Base-by-base conservation (phyloP, 2,797 vertebrate genomes). In the Gouania willdenowi region DNA sequence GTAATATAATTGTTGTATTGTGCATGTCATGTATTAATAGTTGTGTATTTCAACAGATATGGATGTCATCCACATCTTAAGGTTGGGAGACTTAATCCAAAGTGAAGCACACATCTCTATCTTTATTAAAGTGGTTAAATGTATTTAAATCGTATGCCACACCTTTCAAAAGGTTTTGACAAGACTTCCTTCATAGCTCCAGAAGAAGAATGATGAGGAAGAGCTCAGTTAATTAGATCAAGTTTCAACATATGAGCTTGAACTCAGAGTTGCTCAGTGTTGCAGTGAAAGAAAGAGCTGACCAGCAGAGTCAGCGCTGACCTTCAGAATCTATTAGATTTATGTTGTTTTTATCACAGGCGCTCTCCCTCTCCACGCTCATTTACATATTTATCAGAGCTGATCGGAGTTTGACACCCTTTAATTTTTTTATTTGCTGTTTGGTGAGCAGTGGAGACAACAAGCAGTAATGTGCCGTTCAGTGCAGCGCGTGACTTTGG, bases 351-450 rank as follows among this genome's bases (percentile, higher is more conserved):
- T 89, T n/a, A n/a, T 90, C 89, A 89, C 87, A 87, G 83, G 77
- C 88, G 82, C 81, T 87, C 85, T 84, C 85, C 87, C 81, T 86
- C 67, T 55, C 66, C 80, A 52, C 63, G 65, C 62, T 82, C 82
- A 92, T 92, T 92, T 93, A 84, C 90, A 93, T 94, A 93, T 92
- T 94, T 93, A 93, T 93, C 90, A 80, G 85, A 78, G 76, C 79
- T 75, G 86, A 90, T 91, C 82, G 56, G 77, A 81, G 82, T 85
- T 79, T 87, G 84, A 88, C 80, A 72, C 82, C 58, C 54, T 80
- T 77, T 81, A 66, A 75, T 79, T 76, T 77, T n/a, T 77, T 74
- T 75, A 70, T 81, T 65, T 66, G 49, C 51, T 67, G 38, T n/a
- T 33, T n/a, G 9, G 40, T 41, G 10, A 64, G 52, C 47, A 13